Evolutionary conservation across 2,888 invertebrate species (phyloP), one percentile per base, ranked within the genome.

Genomic region (Oligia strigilis): DNA sequence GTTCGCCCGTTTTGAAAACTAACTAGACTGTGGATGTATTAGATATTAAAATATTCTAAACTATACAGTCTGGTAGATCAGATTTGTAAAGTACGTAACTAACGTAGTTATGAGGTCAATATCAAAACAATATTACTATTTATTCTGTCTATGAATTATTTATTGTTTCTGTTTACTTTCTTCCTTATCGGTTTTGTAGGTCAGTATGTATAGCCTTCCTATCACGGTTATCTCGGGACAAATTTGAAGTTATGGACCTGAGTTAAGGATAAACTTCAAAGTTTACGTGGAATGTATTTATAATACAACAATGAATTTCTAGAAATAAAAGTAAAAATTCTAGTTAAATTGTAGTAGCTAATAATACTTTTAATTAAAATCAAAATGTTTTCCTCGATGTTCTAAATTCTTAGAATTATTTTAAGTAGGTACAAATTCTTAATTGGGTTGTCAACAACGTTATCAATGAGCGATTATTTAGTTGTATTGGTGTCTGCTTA

Each of bases 111-210:
- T 93, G 92, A 91, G 95, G 95, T 96, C 95, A 95, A 94, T 95
- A 95, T 93, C 94, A 94, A 93, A 95, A 94, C 94, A 95, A 94
- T 92, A 92, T 94, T 92, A 92, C 89, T 93, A 91, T 94, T 93
- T 94, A 93, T 95, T 94, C 92, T 89, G 93, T 92, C 88, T 87
- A 86, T 95, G 92, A 94, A 94, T 95, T 93, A 96, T 95, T 95
- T 93, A 95, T 96, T 93, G 88, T 90, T 91, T 89, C 88, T 94
- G 93, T 97, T 96, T 96, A 95, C 95, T 96, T 96, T 96, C 95
- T 93, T 94, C 90, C 93, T 94, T 96, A 96, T 95, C 96, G 84
- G 83, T 87, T 93, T 95, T 95, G 90, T 96, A 92, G 96, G 96
- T 96, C 95, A 96, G 92, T 92, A 88, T 80, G 91, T 92, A 90